These are phyloP conservation scores for Oscheius sp. DNA, from an alignment of 2,888 invertebrate genomes.

Conservation along the genomic window DNA sequence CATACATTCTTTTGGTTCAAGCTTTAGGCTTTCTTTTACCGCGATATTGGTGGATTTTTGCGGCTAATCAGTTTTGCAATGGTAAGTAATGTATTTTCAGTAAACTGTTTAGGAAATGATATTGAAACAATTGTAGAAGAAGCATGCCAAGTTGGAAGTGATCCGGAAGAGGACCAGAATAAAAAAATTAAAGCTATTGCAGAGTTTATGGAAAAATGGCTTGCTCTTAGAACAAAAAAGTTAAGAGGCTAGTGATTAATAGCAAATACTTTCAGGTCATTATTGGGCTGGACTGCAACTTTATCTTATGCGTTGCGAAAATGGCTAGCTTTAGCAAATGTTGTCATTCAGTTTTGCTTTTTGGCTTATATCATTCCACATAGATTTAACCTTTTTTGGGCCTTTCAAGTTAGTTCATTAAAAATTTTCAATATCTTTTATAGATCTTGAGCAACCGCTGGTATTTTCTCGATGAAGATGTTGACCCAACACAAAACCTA, in stretches of 20 bases:
- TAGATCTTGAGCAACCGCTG: not conserved
- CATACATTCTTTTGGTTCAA: slow-evolving; percentile 44
- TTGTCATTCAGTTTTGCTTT: slow-evolving; percentile 32
- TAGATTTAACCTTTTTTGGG: slow-evolving; percentile 34
- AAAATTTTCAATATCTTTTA: not conserved
- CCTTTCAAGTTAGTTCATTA: slow-evolving; percentile 27
- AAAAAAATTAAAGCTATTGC: not conserved
- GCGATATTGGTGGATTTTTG: slow-evolving; percentile 34
- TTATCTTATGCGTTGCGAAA: slow-evolving; percentile 29
- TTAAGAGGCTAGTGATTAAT: not conserved
- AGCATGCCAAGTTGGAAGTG: not conserved
- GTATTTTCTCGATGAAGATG: too few relatives aligned
- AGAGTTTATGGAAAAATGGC: slow-evolving; percentile 13
- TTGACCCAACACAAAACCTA: not conserved
- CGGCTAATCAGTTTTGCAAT: slow-evolving; percentile 15
- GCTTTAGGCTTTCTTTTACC: slow-evolving; percentile 38
- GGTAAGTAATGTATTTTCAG: not conserved
- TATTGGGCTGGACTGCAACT: not conserved
- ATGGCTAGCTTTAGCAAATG: slow-evolving; percentile 27
- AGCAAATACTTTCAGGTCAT: not conserved
- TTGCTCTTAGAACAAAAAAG: not conserved
- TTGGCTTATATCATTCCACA: slow-evolving; percentile 30
- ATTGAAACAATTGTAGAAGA: slow-evolving; percentile 5
- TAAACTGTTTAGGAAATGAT: not conserved
- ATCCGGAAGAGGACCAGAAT: not conserved